A percentile compares a stretch with the other conserved stretches of the same genome.
phyloP scores from a whole-genome alignment of 2,113 vertebrate genomes.

The Protomyctophum bolini region DNA sequence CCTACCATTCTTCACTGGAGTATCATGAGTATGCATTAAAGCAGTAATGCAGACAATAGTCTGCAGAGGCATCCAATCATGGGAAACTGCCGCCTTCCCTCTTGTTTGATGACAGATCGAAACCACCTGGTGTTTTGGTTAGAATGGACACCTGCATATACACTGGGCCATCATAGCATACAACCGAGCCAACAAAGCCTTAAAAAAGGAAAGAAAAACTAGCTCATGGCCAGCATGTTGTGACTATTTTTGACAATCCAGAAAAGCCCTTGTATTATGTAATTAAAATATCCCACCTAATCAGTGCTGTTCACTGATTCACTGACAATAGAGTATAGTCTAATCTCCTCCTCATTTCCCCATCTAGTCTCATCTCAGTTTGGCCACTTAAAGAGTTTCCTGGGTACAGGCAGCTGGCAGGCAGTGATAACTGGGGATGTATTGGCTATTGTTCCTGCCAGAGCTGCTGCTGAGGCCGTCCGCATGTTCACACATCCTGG shows the following conservation, averaged over 20 bases:
- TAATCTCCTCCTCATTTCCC: conserved; percentile 27
- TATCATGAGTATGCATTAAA: too few species aligned
- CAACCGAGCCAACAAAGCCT: too few species aligned
- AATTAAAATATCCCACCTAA: background rate
- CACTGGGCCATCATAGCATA: too few species aligned
- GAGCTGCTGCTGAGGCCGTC: conserved; percentile 52
- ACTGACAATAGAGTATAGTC: conserved; percentile 21
- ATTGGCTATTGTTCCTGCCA: conserved; percentile 57
- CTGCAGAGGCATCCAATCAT: too few species aligned
- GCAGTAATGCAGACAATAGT: too few species aligned
- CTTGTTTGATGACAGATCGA: too few species aligned
- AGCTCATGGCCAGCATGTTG: background rate
- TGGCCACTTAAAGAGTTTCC: conserved; percentile 13
- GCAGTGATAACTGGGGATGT: conserved; percentile 49
- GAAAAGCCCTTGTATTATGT: background rate
- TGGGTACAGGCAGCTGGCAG: conserved; percentile 25
- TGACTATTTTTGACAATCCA: background rate
- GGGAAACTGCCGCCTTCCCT: too few species aligned
- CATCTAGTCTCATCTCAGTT: conserved; percentile 12
- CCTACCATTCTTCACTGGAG: too few species aligned
- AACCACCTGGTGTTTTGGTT: too few species aligned
- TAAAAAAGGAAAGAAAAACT: too few species aligned
- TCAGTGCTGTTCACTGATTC: background rate
- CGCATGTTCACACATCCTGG: conserved; percentile 31
- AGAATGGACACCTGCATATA: too few species aligned